A percentile compares a stretch with the other conserved stretches of the same genome.
Conservation (phyloP, 1,140 invertebrate genomes). For the Globodera rostochiensis region DNA sequence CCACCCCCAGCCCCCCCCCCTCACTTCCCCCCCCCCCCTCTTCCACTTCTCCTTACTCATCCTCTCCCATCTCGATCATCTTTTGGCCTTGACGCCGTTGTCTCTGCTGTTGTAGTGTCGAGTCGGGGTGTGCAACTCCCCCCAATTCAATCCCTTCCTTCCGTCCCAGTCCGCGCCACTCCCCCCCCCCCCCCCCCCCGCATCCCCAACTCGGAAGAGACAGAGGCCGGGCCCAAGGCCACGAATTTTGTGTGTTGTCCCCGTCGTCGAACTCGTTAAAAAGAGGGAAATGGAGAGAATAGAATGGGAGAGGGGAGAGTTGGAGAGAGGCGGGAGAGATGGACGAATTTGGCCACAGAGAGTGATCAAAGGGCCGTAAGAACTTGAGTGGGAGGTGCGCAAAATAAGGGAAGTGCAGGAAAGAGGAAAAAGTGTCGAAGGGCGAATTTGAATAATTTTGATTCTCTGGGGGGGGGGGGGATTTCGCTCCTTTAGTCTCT, state of each 20-base stretch:
- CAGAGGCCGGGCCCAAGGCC: slow-evolving; percentile 10
- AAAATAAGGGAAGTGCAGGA: not conserved
- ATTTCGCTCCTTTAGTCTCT: no score
- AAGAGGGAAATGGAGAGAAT: not conserved
- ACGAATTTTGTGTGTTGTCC: slow-evolving; percentile 1
- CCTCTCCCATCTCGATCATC: not conserved
- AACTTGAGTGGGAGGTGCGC: not conserved
- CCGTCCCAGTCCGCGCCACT: slow-evolving; percentile 14
- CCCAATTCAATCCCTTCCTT: not conserved
- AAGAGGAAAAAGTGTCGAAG: not conserved
- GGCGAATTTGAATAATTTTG: not conserved
- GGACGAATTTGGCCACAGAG: slow-evolving; percentile 1
- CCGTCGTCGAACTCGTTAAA: not conserved
- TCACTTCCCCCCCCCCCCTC: not conserved
- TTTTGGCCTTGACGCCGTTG: slow-evolving; percentile 19
- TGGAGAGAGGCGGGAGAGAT: not conserved
- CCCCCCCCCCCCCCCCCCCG: not conserved
- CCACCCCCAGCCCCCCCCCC: not conserved
- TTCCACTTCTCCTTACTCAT: not conserved
- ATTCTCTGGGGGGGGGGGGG: not conserved
- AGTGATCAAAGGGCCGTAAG: not conserved
- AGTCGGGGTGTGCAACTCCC: not conserved
- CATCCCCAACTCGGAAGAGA: not conserved
- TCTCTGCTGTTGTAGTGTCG: not conserved
- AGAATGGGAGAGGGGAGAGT: not conserved